Base-by-base conservation (phyloP, 2,888 invertebrate species). In the Stenchaetothrips biformis region DNA sequence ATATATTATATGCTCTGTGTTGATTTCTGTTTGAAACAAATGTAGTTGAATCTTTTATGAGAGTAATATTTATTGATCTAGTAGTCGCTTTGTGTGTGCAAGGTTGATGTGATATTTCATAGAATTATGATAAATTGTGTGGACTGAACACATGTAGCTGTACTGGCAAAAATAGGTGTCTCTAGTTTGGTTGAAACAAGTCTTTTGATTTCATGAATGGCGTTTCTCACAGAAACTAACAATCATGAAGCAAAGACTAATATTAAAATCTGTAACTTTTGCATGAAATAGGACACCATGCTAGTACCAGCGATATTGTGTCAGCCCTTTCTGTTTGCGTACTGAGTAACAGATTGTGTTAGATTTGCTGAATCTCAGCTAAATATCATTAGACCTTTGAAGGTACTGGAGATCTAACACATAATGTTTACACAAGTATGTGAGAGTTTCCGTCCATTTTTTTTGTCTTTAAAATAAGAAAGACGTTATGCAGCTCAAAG, bases 391-490 rank as follows among this genome's bases (percentile, higher is more conserved):
- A 11, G 21, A 11, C 67, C 67, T 25, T 6, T 74, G 67, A 74
- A 74, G 21, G 21, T 21, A 25, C n/a, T 74, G 25, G 11, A 74
- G 25, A 74, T 25, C 11, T 74, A 74, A 74, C 67, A 74, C 67
- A 25, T 25, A 25, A 74, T 74, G 67, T 25, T 25, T 25, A 4
- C 67, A 74, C 67, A 74, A 21, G 67, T 74, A 74, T 74, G 67
- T 74, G 67, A 74, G 25, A 74, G 67, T 74, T 74, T 74, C 67
- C 67, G 67, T 74, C 67, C 67, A 74, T 74, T 74, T 74, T 37
- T 74, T 74, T 74, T 74, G 67, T 74, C 67, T 74, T 74, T 74
- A 74, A 74, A 74, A 74, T 74, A 74, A 74, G 67, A 74, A 74
- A 74, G 67, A 74, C 67, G 67, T 74, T 74, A 74, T 21, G 67